phyloP scores from a whole-genome alignment of 2,888 invertebrate species.

The Acronicta alni region DNA sequence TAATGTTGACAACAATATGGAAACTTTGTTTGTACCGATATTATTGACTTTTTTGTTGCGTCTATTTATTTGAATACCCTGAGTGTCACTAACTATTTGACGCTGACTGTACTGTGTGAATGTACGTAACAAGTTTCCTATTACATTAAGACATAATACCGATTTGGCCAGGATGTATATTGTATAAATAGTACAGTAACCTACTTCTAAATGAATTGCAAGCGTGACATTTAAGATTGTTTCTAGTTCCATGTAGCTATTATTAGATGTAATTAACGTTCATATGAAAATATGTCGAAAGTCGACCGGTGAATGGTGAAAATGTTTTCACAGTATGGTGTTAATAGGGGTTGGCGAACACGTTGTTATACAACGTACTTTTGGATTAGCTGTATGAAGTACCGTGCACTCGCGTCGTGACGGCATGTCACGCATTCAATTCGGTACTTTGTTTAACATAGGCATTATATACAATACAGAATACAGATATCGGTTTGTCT shows the following conservation, averaged over 20 bases:
- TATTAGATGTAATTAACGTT: constrained; percentile 40
- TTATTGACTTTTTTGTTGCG: too few relatives aligned
- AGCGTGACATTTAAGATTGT: constrained; percentile 34
- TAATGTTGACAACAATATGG: too few relatives aligned
- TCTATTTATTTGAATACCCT: too few relatives aligned
- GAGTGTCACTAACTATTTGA: too few relatives aligned
- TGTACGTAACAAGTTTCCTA: constrained; percentile 7
- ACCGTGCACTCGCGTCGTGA: constrained; percentile 46
- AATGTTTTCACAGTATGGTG: constrained; percentile 47
- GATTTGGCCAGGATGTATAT: constrained; percentile 25
- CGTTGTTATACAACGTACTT: constrained; percentile 20
- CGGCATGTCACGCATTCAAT: constrained; percentile 28
- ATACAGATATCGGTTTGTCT: not conserved
- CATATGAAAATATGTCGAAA: constrained; percentile 32
- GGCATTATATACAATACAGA: constrained; percentile 7
- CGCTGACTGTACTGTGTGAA: too few relatives aligned
- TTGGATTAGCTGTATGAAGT: constrained; percentile 18
- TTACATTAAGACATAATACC: constrained; percentile 15
- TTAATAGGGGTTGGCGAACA: constrained; percentile 30
- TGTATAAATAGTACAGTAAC: constrained; percentile 44
- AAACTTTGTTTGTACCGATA: too few relatives aligned
- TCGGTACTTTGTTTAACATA: constrained; percentile 5
- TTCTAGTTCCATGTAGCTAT: constrained; percentile 28
- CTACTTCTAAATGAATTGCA: constrained; percentile 33
- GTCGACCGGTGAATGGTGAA: constrained; percentile 30